Evolutionary conservation across 2,888 invertebrate genomes (phyloP).

Genomic region (Conomelus anceps): DNA sequence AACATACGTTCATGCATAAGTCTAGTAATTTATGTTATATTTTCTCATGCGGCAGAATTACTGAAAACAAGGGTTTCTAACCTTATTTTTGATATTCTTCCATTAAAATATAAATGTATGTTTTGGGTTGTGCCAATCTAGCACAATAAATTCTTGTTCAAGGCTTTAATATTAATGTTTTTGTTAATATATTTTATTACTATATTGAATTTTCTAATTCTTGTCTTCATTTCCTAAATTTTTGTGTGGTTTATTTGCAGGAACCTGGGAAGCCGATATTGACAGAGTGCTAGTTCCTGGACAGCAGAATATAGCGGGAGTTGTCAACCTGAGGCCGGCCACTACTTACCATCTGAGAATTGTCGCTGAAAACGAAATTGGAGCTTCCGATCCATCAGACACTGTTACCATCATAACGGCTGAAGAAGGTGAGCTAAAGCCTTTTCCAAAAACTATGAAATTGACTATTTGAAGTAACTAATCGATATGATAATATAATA

Average conservation of each 20-base stretch:
- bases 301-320: constrained; percentile 80
- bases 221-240: neutral
- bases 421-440: constrained; percentile 61
- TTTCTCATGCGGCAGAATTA: too few species aligned
- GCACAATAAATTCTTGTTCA: neutral
- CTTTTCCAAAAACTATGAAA: too few species aligned
- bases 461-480: too few species aligned
- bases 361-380: constrained; percentile 89
- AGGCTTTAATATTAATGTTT: neutral
- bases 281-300: constrained; percentile 86
- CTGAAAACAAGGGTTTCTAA: too few species aligned
- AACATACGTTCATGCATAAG: too few species aligned
- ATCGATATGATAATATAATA: too few species aligned
- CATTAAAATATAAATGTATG: too few species aligned
- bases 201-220: neutral
- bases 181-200: neutral
- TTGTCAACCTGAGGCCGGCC: constrained; percentile 80
- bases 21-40: too few species aligned
- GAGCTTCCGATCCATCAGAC: constrained; percentile 87
- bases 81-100: too few species aligned
- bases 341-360: constrained; percentile 90
- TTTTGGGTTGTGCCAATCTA: too few species aligned
- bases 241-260: constrained; percentile 34
- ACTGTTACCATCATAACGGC: constrained; percentile 91
- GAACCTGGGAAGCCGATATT: constrained; percentile 75